A percentile compares a stretch with the other conserved stretches of the same genome.
Evolutionary conservation across 2,797 vertebrate species (phyloP).

Genomic region (Oreortyx pictus): DNA sequence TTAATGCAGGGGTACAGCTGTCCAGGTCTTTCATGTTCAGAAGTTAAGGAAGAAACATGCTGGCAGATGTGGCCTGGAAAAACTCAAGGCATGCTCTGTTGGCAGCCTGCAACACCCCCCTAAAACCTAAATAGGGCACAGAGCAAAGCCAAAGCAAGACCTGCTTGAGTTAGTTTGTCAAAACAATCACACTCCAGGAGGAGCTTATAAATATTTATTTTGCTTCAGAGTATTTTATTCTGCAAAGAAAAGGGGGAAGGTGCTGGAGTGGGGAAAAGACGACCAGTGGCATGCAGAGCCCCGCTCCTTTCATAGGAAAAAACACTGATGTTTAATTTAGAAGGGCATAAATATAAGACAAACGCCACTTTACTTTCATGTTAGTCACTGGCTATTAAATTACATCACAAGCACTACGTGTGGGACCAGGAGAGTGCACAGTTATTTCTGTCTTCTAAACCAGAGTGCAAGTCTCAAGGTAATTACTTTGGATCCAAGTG

Average conservation of each 20-base stretch:
- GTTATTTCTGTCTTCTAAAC: constrained; percentile 75
- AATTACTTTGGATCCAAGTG: constrained; percentile 75
- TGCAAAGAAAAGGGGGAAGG: constrained; percentile 10
- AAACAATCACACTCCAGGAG: constrained; percentile 42
- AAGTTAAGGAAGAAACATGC: not conserved
- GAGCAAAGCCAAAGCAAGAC: constrained; percentile 5
- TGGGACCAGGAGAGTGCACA: constrained; percentile 58
- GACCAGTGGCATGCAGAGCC: not conserved
- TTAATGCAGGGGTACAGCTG: constrained; percentile 35
- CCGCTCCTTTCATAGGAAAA: not conserved
- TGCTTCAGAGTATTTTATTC: constrained; percentile 15
- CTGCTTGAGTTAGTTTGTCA: constrained; percentile 10
- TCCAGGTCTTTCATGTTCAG: constrained; percentile 2
- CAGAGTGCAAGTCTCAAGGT: constrained; percentile 66
- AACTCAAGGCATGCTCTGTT: not conserved
- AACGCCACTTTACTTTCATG: constrained; percentile 50
- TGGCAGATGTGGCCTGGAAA: constrained; percentile 67
- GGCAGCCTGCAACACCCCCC: not conserved
- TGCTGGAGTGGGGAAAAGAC: not conserved
- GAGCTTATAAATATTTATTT: constrained; percentile 67
- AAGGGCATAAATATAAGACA: constrained; percentile 51
- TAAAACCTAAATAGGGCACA: not conserved
- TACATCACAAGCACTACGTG: constrained; percentile 51
- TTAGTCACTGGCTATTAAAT: constrained; percentile 56
- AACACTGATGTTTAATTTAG: constrained; percentile 36